Evolutionary conservation across 2,888 invertebrate genomes (phyloP).

Genomic region (Tortricodes alternella): DNA sequence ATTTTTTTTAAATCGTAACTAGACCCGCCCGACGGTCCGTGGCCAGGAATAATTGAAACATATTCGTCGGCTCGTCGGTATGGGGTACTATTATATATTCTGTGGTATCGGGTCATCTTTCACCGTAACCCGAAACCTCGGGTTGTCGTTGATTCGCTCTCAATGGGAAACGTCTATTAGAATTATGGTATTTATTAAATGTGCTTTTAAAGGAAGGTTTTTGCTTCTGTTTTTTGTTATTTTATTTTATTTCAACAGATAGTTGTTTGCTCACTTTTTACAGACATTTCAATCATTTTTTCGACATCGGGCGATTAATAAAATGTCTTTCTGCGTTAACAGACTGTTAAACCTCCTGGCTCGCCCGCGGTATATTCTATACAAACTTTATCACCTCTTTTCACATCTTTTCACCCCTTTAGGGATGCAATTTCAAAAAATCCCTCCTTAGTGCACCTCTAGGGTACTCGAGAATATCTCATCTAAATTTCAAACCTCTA

Average conservation of each 20-base stretch:
- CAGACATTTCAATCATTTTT: too few relatives aligned
- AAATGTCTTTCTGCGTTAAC: too few relatives aligned
- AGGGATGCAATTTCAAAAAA: too few relatives aligned
- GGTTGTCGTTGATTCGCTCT: slow-evolving; percentile 26
- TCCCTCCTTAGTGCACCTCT: too few relatives aligned
- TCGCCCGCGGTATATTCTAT: too few relatives aligned
- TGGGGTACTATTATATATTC: too few relatives aligned
- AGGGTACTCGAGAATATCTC: too few relatives aligned
- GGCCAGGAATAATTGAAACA: slow-evolving; percentile 34
- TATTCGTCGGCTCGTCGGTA: slow-evolving; percentile 4
- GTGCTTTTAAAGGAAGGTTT: neutral
- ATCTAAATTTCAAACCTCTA: too few relatives aligned
- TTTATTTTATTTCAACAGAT: neutral
- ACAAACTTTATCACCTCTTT: too few relatives aligned
- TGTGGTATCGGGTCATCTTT: slow-evolving; percentile 24
- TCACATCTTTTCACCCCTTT: too few relatives aligned
- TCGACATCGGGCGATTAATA: too few relatives aligned
- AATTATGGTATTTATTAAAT: slow-evolving; percentile 31
- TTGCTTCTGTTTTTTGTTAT: neutral
- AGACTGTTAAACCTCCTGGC: too few relatives aligned
- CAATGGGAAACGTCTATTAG: slow-evolving; percentile 32
- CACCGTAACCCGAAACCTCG: slow-evolving; percentile 15
- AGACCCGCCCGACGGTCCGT: slow-evolving; percentile 15
- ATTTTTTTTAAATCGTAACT: slow-evolving; percentile 18
- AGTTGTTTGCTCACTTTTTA: neutral